Evolutionary conservation across 2,797 vertebrate genomes (phyloP), one percentile per base, ranked within the genome.

Genomic region (Pangasius larnaudii): DNA sequence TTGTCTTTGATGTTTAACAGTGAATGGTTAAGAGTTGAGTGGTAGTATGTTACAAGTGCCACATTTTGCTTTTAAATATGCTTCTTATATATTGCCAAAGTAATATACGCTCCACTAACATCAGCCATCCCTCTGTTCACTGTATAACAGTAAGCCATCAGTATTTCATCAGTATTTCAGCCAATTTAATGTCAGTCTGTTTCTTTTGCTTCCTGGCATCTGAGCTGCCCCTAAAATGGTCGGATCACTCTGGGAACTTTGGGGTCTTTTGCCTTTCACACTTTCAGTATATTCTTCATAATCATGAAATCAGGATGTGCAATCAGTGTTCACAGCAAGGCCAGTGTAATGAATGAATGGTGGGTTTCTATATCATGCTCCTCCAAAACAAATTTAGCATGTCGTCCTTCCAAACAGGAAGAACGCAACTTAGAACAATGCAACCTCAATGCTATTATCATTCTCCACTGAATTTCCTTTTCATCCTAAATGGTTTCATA

Each of bases 1-100:
- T 83, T 58, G 49, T 86, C 80, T 89, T 75, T 42, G 65, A 42
- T 71, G 11, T 81, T 30, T 39, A 79, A 82, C 63, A 87, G 65
- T 61, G 14, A 77, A 74, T 18, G 53, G 61, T 53, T 86, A 81
- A 56, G 58, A 82, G n/a, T 83, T 42, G 14, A 86, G 63, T 56
- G 51, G 85, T 87, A n/a, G 58, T 77, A 81, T 59, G 71, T 69
- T 87, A 59, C 65, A 87, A 90, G 79, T 87, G 85, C 87, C 91
- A 87, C 86, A 87, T 80, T 81, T 91, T 88, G 80, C 65, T 85
- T 85, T 87, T 78, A 87, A 46, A 67, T 85, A 63, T 83, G 77
- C 19, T 89, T 89, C 42, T 85, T 74, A 74, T 86, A 61, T 89
- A 89, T 89, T 85, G 83, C 71, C 65, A 88, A 88, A 89, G 65